Evolutionary conservation across 2,888 invertebrate species (phyloP).

Genomic region (Panopea generosa): DNA sequence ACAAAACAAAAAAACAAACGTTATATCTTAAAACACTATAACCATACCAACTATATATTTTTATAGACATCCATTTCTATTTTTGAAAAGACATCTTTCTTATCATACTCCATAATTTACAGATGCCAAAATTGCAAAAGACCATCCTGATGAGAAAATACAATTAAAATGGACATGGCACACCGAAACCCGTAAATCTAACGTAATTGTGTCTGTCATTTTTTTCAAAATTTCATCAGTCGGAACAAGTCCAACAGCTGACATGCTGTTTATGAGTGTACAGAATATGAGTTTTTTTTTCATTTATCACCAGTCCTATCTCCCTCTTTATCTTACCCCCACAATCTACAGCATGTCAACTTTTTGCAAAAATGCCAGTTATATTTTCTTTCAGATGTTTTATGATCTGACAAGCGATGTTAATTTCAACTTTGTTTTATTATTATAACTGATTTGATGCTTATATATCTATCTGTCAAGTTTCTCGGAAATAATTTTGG

Average conservation of each 20-base stretch:
- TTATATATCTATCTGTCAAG: constrained; percentile 10
- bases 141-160: background rate
- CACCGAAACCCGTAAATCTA: constrained; percentile 44
- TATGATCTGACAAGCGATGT: constrained; percentile 39
- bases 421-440: constrained; percentile 54
- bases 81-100: no score
- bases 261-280: constrained; percentile 35
- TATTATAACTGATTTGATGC: constrained; percentile 24
- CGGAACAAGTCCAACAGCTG: constrained; percentile 52
- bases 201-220: constrained; percentile 57
- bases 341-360: constrained; percentile 57
- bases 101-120: no score
- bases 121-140: no score
- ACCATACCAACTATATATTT: no score
- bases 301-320: constrained; percentile 61
- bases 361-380: constrained; percentile 64
- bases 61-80: no score
- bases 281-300: constrained; percentile 48
- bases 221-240: constrained; percentile 61
- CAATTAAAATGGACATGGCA: constrained; percentile 49
- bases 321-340: constrained; percentile 41
- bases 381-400: constrained; percentile 41
- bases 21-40: no score
- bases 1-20: no score
- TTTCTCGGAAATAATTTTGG: constrained; percentile 24